Base-by-base conservation (phyloP, 1,140 invertebrate species). In the Bradynema listronoti region DNA sequence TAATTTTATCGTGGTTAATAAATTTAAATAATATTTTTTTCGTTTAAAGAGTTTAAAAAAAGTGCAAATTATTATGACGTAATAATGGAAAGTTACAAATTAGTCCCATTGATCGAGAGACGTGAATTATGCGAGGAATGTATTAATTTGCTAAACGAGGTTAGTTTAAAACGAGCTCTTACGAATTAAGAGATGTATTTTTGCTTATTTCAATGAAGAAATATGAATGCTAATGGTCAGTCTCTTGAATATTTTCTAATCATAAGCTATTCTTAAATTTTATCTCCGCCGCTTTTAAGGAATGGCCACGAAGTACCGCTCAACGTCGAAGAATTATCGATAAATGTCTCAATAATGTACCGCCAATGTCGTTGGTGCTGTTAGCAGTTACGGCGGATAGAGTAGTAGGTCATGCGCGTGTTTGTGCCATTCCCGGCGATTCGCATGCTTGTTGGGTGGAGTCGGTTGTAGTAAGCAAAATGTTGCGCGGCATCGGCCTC, bases 91-190 rank as follows among this genome's bases (percentile, higher is more conserved):
- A n/a, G n/a, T n/a, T 50, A 50, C 32, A 27, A 54, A 49, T 24
- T 61, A 2, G 11, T 46, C 2, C 59, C 59, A 19, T 47, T 61
- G 32, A 11, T 62, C 49, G 39, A 60, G 34, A 30, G 25, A 19
- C 9, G 27, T 14, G 59, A 61, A 47, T 45, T 61, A 22, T 33
- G n/a, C 22, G 59, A 60, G 16, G 30, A 62, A 47, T 46, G 55
- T 33, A 61, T 61, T 30, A 56, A 61, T 27, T 55, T 61, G n/a
- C 55, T 61, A n/a, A 61, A 61, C 49, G 58, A 61, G 59, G 59
- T 61, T 33, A 19, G 9, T 58, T 19, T 39, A 19, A 39, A 39
- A 39, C 19, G 11, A 39, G 11, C 36, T 39, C 36, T 39, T 19
- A 39, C 11, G 19, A 39, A 39, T 39, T 19, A 19, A 39, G 36